These are phyloP conservation scores for Schizopygopsis malacanthus DNA, from an alignment of 2,797 vertebrate species.

Conservation along the genomic window DNA sequence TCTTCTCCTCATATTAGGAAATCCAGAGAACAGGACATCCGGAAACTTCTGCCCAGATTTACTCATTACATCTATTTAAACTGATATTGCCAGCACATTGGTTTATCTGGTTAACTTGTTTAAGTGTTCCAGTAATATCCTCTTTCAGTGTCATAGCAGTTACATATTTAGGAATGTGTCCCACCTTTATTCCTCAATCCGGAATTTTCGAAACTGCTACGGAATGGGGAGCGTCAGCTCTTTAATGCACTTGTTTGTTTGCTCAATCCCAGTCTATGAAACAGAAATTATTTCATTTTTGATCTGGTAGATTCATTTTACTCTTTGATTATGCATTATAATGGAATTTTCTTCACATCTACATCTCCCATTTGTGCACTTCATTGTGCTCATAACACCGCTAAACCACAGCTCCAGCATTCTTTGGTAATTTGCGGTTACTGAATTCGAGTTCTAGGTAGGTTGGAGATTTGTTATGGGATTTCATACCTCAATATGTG, in stretches of 20 bases:
- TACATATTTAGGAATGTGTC: neutral
- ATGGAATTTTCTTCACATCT: neutral
- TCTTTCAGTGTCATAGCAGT: constrained; percentile 12
- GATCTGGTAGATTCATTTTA: neutral
- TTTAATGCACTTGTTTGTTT: constrained; percentile 19
- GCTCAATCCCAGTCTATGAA: neutral
- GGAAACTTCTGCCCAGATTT: constrained; percentile 23
- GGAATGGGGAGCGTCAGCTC: neutral
- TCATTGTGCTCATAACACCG: neutral
- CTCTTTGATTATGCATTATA: neutral
- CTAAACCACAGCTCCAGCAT: neutral
- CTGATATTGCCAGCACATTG: constrained; percentile 13
- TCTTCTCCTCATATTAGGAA: constrained; percentile 21
- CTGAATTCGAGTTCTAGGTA: neutral
- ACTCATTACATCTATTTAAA: constrained; percentile 28
- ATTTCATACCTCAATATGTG: neutral
- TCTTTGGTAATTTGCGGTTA: neutral
- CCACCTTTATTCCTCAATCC: neutral
- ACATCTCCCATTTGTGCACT: neutral
- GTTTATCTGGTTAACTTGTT: constrained; percentile 30
- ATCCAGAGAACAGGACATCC: constrained; percentile 31
- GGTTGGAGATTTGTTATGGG: neutral
- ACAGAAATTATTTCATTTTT: constrained; percentile 12
- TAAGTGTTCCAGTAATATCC: constrained; percentile 17
- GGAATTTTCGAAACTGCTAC: neutral